A percentile compares a stretch with the other conserved stretches of the same genome.
Evolutionary conservation across 1,140 invertebrate genomes (phyloP).

Genomic region (Musca domestica): DNA sequence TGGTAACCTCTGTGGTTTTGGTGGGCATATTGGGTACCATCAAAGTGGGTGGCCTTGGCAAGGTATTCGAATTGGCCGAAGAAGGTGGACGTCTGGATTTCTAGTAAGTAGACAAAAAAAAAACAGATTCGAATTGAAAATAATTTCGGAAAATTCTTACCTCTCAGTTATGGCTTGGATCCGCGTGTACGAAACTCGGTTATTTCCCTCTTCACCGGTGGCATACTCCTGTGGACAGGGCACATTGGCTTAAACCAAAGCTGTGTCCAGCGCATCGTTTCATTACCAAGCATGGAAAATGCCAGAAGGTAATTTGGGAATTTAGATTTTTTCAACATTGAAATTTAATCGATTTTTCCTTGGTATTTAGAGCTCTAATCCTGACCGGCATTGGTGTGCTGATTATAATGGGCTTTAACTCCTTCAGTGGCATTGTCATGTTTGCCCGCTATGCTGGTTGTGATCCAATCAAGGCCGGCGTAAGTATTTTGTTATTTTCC

Average conservation of each 20-base stretch:
- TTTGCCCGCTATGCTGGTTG: constrained; percentile 72
- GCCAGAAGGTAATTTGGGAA: constrained; percentile 30
- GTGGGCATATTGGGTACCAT: constrained; percentile 67
- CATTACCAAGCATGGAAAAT: constrained; percentile 37
- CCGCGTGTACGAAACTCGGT: constrained; percentile 39
- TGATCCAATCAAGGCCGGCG: constrained; percentile 66
- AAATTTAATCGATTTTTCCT: neutral
- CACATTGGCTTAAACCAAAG: constrained; percentile 46
- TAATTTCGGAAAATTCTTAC: constrained; percentile 15
- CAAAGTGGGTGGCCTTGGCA: constrained; percentile 64
- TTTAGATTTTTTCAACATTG: neutral
- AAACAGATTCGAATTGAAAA: neutral
- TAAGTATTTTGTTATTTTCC: constrained; percentile 37
- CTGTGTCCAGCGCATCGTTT: constrained; percentile 47
- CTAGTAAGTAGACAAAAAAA: constrained; percentile 55
- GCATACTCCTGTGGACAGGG: constrained; percentile 42
- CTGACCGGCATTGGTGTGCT: constrained; percentile 57
- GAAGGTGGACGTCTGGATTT: constrained; percentile 61
- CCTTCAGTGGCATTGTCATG: constrained; percentile 69
- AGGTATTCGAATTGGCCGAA: constrained; percentile 62
- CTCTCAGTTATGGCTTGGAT: constrained; percentile 36
- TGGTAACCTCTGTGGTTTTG: constrained; percentile 69
- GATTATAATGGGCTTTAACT: constrained; percentile 57
- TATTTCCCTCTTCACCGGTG: constrained; percentile 36
- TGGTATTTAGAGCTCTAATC: constrained; percentile 51